Evolutionary conservation across 2,797 vertebrate genomes (phyloP).

Genomic region (Pseudochirops cupreus): DNA sequence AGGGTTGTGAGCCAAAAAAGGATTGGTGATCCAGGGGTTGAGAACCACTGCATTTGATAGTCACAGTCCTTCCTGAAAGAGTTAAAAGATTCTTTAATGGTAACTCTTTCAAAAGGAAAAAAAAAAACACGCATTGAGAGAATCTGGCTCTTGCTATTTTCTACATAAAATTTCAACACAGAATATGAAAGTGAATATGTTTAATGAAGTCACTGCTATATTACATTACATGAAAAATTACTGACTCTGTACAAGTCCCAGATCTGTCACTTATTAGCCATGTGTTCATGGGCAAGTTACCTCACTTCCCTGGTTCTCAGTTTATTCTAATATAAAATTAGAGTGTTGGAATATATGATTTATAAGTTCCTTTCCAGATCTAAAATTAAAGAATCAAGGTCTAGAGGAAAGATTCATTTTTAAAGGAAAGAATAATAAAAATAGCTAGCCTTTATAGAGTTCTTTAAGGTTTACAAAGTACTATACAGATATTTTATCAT

Average conservation of each 20-base stretch:
- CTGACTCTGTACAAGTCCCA: neutral
- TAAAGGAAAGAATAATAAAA: neutral
- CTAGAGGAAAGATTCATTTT: neutral
- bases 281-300: neutral
- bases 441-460: too few species aligned
- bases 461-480: too few species aligned
- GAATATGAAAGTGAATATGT: neutral
- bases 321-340: neutral
- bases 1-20: too few species aligned
- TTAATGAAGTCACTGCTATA: neutral
- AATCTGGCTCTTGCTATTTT: neutral
- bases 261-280: neutral
- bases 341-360: neutral
- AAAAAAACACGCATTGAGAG: neutral
- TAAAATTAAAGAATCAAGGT: neutral
- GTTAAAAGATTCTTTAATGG: neutral
- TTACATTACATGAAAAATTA: neutral
- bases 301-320: neutral
- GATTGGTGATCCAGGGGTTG: too few species aligned
- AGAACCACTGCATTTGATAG: neutral
- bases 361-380: neutral
- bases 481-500: too few species aligned
- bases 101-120: neutral
- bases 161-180: neutral
- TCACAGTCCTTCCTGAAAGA: neutral